phyloP scores from a whole-genome alignment of 2,113 vertebrate species.

The Brachyistius frenatus region DNA sequence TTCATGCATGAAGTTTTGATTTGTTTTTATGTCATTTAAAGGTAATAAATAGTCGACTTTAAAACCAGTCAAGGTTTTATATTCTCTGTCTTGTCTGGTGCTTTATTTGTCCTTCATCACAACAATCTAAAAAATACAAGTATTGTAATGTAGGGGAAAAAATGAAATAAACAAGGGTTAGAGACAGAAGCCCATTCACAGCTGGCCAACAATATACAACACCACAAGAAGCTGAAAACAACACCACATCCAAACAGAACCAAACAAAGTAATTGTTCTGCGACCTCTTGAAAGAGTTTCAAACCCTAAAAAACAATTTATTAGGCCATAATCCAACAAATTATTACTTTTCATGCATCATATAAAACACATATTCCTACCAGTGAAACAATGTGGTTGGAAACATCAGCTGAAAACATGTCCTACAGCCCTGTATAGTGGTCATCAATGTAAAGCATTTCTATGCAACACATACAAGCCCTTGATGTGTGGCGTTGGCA shows the following conservation, averaged over 20 bases:
- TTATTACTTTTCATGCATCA: no score
- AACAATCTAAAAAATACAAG: conserved; percentile 1
- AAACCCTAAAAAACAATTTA: not conserved
- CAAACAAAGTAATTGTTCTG: no score
- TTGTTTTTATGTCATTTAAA: conserved; percentile 27
- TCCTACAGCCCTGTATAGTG: not conserved
- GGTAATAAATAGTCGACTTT: conserved; percentile 6
- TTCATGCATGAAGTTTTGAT: conserved; percentile 19
- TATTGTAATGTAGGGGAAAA: not conserved
- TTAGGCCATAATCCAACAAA: not conserved
- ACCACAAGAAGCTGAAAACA: no score
- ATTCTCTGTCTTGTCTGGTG: not conserved
- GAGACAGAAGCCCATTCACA: no score
- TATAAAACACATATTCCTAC: not conserved
- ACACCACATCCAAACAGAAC: no score
- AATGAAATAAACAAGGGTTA: not conserved
- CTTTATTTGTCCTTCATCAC: not conserved
- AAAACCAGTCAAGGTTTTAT: conserved; percentile 2
- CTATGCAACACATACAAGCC: not conserved
- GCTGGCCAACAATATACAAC: no score
- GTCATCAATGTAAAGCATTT: not conserved
- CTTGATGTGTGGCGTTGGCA: conserved; percentile 21
- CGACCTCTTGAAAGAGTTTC: no score
- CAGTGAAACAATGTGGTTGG: not conserved
- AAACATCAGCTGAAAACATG: not conserved